Base-by-base conservation (phyloP, 1,140 invertebrate genomes). In the Globodera rostochiensis region DNA sequence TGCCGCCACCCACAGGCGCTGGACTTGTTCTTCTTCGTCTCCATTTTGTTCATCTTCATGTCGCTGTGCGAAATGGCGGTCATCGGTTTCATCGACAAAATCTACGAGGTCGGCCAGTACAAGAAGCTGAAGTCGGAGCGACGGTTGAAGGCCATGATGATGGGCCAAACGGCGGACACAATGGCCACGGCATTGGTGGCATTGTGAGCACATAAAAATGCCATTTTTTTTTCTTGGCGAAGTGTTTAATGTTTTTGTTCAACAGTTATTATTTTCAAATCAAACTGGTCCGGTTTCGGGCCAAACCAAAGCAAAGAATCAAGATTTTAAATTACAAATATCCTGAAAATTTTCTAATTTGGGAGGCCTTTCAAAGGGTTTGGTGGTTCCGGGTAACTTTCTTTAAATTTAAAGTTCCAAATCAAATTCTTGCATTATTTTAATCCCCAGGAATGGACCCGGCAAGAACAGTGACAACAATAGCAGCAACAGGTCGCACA, bases 11-110 rank as follows among this genome's bases (percentile, higher is more conserved):
- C 36, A 36, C 25, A 83, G 82, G 84, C 84, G 45, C 82, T 87
- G 57, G 85, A 86, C 57, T 25, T 86, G 46, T 86, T 86, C 74
- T 87, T 87, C 77, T 86, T 86, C 74, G 84, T 86, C 66, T 80
- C 84, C 66, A 76, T 87, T 66, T 80, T 84, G 7, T 86, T 86
- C 74, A 87, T 86, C 19, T 86, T 86, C 73, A 49, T 85, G 50
- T 86, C 85, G 3, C 64, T 86, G 25, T 86, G 81, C 49, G 85
- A 86, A 71, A 77, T 86, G 82, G 85, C 85, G 45, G 76, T 86
- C 36, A 79, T 86, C 60, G 85, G 85, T 9, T 87, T 80, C 50
- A 66, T 86, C 15, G 85, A 87, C 84, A 87, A 87, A 73, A 74
- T 85, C 13, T 74, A 87, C 73, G 85, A 86, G 64, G 36, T 69